Base-by-base conservation (phyloP, 23 tunicate species). In the Styela clava region DNA sequence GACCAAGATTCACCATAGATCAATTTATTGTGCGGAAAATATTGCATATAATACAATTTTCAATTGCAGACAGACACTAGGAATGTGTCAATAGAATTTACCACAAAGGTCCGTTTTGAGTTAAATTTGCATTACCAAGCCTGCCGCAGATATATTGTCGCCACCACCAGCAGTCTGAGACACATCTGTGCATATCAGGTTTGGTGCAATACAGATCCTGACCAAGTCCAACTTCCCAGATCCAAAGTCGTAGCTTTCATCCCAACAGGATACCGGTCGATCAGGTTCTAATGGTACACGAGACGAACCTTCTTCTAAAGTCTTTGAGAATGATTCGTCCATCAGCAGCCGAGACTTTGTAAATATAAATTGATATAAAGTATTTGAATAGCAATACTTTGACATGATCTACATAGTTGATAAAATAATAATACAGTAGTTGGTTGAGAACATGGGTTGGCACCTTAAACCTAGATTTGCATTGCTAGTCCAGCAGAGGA, bases 121-220 rank as follows among this genome's bases (percentile, higher is more conserved):
- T 73, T 74, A 89, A 20, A 94, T 84, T 63, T 94, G 99, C 61
- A 65, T 82, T 21, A 61, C 68, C 0, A 94, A 78, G 20, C 99
- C 99, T 61, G 99, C 99, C 2, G 95, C 94, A 26, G 99, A 94
- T 22, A 94, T 94, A 64, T 94, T 94, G 79, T 94, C 99, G 1
- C 99, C 99, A 7, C 99, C 99, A 65, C 99, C 99, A 63, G 95
- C 99, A 37, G 99, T 94, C 64, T 94, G 90, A 33, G 73, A 74
- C 24, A 94, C 95, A 31, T 94, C 68, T 24, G 95, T 88, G 76
- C 99, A 94, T 26, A 94, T 90, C 24, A 94, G 79, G 61, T 88
- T 89, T 5, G 99, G 99, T 12, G 99, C 91, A 25, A 94, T 74
- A 79, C 99, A 94, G 32, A 94, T 73, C 74, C 69, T 35, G 23